phyloP scores from a whole-genome alignment of 2,113 vertebrate species.

The Cynoglossus semilaevis region DNA sequence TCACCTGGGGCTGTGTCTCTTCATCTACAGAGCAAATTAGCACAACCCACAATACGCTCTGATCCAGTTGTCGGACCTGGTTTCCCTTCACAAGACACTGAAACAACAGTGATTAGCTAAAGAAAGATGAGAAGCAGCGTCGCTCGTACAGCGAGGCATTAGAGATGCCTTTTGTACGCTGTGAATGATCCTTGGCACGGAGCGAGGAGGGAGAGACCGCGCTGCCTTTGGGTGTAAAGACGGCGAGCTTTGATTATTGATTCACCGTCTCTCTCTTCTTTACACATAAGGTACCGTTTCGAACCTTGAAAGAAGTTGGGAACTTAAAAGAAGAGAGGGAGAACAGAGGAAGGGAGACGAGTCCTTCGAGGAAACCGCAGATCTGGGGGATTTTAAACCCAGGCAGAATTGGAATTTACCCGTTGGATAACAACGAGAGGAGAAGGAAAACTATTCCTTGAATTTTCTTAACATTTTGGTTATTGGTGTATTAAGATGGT shows the following conservation, averaged over 20 bases:
- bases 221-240: conserved; percentile 65
- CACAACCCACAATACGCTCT: conserved; percentile 48
- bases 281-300: conserved; percentile 62
- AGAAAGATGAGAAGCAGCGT: conserved; percentile 45
- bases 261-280: conserved; percentile 67
- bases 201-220: conserved; percentile 46
- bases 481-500: too few species aligned
- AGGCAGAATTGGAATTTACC: conserved; percentile 49
- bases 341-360: conserved; percentile 49
- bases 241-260: conserved; percentile 72
- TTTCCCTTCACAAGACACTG: conserved; percentile 35
- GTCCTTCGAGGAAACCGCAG: conserved; percentile 43
- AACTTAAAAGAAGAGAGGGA: conserved; percentile 55
- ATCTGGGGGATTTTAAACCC: conserved; percentile 45
- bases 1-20: conserved; percentile 50
- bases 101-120: conserved; percentile 50
- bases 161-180: conserved; percentile 66
- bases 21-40: conserved; percentile 53
- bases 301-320: conserved; percentile 60
- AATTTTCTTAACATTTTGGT: conserved; percentile 8
- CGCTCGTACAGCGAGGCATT: conserved; percentile 54
- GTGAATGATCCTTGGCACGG: conserved; percentile 59
- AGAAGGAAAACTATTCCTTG: conserved; percentile 25
- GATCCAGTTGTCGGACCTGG: conserved; percentile 29
- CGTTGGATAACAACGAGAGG: conserved; percentile 21